A percentile compares a stretch with the other conserved stretches of the same genome.
phyloP scores from a whole-genome alignment of 2,797 vertebrate genomes.

The Meriones psammophilus region DNA sequence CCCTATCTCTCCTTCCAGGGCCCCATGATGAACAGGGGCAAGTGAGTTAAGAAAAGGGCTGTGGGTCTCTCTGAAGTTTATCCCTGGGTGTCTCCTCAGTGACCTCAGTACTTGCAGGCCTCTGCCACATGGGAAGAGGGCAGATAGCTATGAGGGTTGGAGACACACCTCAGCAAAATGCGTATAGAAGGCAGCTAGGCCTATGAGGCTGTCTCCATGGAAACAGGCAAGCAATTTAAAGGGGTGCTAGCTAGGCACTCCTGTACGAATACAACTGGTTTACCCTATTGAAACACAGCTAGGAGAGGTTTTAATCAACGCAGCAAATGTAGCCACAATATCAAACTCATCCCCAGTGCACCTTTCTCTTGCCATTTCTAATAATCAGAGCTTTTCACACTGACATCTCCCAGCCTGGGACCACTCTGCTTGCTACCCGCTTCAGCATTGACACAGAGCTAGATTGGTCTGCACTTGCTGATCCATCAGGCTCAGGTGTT shows the following conservation, averaged over 20 bases:
- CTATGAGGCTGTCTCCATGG: neutral
- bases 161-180: neutral
- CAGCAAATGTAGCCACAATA: neutral
- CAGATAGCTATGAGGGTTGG: neutral
- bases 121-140: neutral
- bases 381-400: neutral
- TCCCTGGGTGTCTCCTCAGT: neutral
- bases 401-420: neutral
- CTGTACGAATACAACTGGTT: neutral
- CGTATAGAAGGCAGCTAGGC: neutral
- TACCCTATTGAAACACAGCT: neutral
- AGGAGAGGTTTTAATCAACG: neutral
- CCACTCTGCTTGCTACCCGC: neutral
- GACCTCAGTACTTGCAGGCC: neutral
- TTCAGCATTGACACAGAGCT: too few species aligned
- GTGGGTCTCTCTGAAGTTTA: neutral
- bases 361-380: neutral
- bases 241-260: neutral
- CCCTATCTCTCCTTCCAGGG: neutral
- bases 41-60: neutral
- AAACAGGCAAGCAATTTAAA: neutral
- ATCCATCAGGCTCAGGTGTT: neutral
- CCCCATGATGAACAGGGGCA: neutral
- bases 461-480: neutral
- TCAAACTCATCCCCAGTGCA: neutral